A percentile compares a stretch with the other conserved stretches of the same genome.
These are phyloP conservation scores for Drosophila triauraria DNA, from an alignment of 1,140 invertebrate genomes.

Conservation along the genomic window DNA sequence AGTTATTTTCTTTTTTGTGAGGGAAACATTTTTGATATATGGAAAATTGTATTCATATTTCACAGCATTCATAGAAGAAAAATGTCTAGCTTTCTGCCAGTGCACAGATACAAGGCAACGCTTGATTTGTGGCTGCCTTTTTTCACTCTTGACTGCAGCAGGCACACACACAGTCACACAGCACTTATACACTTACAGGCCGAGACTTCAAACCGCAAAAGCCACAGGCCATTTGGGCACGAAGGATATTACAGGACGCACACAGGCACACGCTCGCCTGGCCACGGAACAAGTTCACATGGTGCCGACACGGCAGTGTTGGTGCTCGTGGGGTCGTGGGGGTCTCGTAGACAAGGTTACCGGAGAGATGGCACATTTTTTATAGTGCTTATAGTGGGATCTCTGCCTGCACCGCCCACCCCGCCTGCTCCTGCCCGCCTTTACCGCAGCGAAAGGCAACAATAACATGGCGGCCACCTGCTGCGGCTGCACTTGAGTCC, in stretches of 20 bases:
- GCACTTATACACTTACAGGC: constrained; percentile 54
- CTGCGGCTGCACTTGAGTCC: constrained; percentile 80
- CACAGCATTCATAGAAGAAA: too few relatives aligned
- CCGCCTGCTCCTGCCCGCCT: background rate
- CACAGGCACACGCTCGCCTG: constrained; percentile 21
- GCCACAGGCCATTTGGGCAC: constrained; percentile 76
- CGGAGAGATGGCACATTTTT: constrained; percentile 65
- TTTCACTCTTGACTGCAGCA: constrained; percentile 78
- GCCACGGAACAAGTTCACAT: constrained; percentile 14
- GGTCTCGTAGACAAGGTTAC: constrained; percentile 74
- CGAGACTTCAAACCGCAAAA: constrained; percentile 72
- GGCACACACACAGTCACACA: constrained; percentile 37
- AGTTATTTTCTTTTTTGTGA: too few relatives aligned
- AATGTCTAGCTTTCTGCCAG: background rate
- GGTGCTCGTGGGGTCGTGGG: constrained; percentile 15
- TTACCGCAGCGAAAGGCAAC: constrained; percentile 42
- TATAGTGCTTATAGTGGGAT: constrained; percentile 52
- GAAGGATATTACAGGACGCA: constrained; percentile 71
- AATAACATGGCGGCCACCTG: constrained; percentile 76
- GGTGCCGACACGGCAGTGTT: background rate
- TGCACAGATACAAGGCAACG: constrained; percentile 53
- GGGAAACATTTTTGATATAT: too few relatives aligned
- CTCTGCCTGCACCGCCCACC: constrained; percentile 20
- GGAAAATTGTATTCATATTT: background rate
- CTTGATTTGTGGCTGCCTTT: constrained; percentile 78